Evolutionary conservation across 1,140 invertebrate genomes (phyloP).

Genomic region (Plectrocnemia conspersa): DNA sequence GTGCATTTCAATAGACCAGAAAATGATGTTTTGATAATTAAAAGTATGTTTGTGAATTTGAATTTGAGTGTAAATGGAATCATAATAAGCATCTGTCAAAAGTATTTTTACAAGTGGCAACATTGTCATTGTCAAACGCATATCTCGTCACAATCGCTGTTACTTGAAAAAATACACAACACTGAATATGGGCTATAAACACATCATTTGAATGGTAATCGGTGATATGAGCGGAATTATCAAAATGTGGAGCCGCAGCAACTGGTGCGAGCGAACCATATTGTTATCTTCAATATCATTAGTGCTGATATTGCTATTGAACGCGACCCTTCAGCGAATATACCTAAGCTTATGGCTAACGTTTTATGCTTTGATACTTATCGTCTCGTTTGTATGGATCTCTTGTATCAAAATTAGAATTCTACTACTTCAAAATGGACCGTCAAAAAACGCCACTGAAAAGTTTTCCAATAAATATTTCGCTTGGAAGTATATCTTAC

Average conservation of each 20-base stretch:
- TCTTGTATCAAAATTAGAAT: conserved; percentile 47
- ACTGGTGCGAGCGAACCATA: conserved; percentile 33
- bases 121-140: no score
- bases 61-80: no score
- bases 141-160: no score
- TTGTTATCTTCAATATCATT: conserved; percentile 21
- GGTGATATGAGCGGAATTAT: neutral
- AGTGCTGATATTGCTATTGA: conserved; percentile 15
- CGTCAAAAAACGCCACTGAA: conserved; percentile 43
- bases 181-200: neutral
- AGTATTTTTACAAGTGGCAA: no score
- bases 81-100: no score
- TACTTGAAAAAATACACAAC: neutral
- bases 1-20: no score
- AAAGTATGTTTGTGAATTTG: no score
- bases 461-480: conserved; percentile 39
- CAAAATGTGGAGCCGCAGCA: conserved; percentile 19
- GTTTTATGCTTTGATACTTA: conserved; percentile 40
- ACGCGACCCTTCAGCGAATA: conserved; percentile 9
- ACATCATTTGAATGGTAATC: neutral
- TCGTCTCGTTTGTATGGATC: conserved; percentile 40
- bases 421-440: conserved; percentile 44
- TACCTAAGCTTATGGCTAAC: conserved; percentile 41
- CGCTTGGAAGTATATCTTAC: conserved; percentile 8
- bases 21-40: no score